phyloP scores from a whole-genome alignment of 2,888 invertebrate species.

The Spodoptera littoralis region DNA sequence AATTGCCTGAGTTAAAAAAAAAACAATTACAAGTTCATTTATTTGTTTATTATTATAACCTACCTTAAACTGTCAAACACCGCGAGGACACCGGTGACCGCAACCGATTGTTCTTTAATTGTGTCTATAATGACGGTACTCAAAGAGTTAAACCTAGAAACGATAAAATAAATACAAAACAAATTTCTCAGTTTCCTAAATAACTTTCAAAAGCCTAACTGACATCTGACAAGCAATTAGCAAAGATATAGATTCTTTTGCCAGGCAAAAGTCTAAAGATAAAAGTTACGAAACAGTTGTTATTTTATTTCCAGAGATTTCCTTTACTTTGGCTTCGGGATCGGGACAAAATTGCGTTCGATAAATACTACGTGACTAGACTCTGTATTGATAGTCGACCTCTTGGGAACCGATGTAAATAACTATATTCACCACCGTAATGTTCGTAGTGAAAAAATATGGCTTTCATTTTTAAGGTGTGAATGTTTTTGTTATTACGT shows the following conservation, averaged over 20 bases:
- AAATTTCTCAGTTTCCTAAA: too few species aligned
- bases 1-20: too few species aligned
- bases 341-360: constrained; percentile 11
- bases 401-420: constrained; percentile 13
- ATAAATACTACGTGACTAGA: constrained; percentile 36
- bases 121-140: too few species aligned
- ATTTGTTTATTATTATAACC: too few species aligned
- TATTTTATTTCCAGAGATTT: constrained; percentile 15
- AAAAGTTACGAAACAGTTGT: background rate
- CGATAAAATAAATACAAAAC: too few species aligned
- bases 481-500: too few species aligned
- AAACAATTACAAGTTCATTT: too few species aligned
- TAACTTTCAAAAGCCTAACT: constrained; percentile 6
- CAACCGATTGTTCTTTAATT: too few species aligned
- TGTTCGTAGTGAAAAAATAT: constrained; percentile 3
- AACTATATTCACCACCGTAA: background rate
- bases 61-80: too few species aligned
- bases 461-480: constrained; percentile 9
- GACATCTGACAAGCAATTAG: constrained; percentile 17
- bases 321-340: constrained; percentile 1
- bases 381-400: constrained; percentile 15
- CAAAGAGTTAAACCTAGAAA: too few species aligned
- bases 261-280: background rate
- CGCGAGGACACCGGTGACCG: too few species aligned
- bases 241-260: background rate